These are phyloP conservation scores for Syrmaticus mikado DNA, from an alignment of 2,113 vertebrate genomes.

Conservation along the genomic window DNA sequence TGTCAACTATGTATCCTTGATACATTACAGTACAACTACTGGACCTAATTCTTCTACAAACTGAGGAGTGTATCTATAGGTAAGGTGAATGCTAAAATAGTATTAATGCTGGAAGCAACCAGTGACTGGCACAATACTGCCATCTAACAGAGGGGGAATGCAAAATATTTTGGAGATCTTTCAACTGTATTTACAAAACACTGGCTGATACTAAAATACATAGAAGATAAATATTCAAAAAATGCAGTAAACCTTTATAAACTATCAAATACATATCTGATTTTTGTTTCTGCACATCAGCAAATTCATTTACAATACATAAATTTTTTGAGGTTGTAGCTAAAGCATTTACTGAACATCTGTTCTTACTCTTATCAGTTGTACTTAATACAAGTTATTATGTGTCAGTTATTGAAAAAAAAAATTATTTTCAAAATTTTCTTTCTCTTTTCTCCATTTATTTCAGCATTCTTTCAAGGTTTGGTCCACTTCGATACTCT, in stretches of 20 bases:
- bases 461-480: background rate
- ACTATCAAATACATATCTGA: background rate
- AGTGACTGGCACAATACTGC: background rate
- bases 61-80: background rate
- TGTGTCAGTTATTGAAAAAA: background rate
- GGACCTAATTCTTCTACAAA: background rate
- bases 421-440: background rate
- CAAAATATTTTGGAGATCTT: background rate
- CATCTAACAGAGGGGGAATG: background rate
- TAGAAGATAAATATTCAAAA: background rate
- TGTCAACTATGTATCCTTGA: background rate
- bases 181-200: background rate
- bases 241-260: background rate
- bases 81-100: background rate
- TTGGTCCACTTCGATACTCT: background rate
- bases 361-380: background rate
- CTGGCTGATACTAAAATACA: background rate
- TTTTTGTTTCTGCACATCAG: background rate
- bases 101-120: background rate
- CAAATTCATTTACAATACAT: background rate
- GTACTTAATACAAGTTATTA: background rate
- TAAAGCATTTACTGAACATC: background rate
- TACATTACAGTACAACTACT: background rate
- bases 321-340: background rate
- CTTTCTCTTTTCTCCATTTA: background rate